phyloP scores from a whole-genome alignment of 2,888 invertebrate genomes.

The Heliconius erato region DNA sequence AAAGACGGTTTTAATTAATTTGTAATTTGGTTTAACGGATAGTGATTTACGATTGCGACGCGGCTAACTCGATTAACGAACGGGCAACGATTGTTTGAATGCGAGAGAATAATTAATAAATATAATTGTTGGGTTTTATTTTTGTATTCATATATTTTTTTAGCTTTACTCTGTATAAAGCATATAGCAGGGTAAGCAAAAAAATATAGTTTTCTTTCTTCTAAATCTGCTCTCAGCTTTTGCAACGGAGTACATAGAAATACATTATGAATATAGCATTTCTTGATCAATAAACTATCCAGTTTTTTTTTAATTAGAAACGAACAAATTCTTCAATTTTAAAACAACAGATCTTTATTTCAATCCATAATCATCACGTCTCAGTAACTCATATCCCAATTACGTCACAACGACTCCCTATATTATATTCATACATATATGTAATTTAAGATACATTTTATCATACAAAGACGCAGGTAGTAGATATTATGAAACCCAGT shows the following conservation, averaged over 20 bases:
- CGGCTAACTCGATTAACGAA: slow-evolving; percentile 27
- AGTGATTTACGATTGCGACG: slow-evolving; percentile 34
- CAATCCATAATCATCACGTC: too few species aligned
- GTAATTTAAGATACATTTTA: slow-evolving; percentile 3
- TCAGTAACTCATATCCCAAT: too few species aligned
- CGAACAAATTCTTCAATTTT: too few species aligned
- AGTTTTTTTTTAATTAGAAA: too few species aligned
- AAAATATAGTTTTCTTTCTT: neutral
- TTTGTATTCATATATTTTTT: neutral
- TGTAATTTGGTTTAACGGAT: slow-evolving; percentile 32
- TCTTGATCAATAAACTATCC: too few species aligned
- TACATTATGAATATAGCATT: too few species aligned
- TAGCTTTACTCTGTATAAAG: neutral
- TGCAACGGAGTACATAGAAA: too few species aligned
- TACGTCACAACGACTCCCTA: too few species aligned
- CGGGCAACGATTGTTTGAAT: slow-evolving; percentile 19
- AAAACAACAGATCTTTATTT: too few species aligned
- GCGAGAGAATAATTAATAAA: neutral
- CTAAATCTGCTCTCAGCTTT: too few species aligned
- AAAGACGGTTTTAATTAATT: slow-evolving; percentile 31
- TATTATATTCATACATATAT: neutral
- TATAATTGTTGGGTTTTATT: neutral
- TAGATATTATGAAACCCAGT: slow-evolving; percentile 11
- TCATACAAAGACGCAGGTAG: neutral
- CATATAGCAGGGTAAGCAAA: neutral